phyloP scores from a whole-genome alignment of 1,140 invertebrate genomes.

The Mamestra configurata region DNA sequence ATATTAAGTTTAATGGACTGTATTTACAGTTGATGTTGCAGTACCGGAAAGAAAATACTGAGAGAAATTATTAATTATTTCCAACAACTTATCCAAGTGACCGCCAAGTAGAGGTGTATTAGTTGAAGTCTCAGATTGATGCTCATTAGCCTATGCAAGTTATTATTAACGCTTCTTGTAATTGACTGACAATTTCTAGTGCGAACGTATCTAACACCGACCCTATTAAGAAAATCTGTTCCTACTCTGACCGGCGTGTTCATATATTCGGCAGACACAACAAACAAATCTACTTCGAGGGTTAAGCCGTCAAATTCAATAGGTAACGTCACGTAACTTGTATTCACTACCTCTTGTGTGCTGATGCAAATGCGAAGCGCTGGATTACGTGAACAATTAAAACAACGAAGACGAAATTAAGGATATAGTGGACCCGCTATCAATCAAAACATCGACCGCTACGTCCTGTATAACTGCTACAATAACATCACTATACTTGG shows the following conservation, averaged over 20 bases:
- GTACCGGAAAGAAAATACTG: constrained; percentile 41
- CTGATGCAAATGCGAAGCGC: background rate
- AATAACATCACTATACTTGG: background rate
- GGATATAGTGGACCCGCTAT: background rate
- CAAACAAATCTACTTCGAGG: constrained; percentile 37
- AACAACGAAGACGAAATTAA: background rate
- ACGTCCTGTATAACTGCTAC: background rate
- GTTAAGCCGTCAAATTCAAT: constrained; percentile 36
- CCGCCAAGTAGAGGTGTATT: background rate
- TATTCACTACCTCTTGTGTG: background rate
- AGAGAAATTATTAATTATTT: background rate
- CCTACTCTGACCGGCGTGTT: constrained; percentile 42
- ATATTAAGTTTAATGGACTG: constrained; percentile 46
- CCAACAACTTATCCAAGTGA: background rate
- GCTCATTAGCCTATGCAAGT: too few species aligned
- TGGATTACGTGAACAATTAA: background rate
- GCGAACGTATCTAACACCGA: constrained; percentile 33
- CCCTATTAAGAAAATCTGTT: constrained; percentile 42
- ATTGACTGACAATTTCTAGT: background rate
- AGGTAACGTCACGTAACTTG: background rate
- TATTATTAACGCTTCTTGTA: too few species aligned
- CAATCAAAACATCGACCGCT: background rate
- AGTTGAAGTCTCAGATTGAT: background rate
- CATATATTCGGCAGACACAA: constrained; percentile 41
- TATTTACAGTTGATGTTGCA: constrained; percentile 49